phyloP scores from a whole-genome alignment of 2,888 invertebrate genomes.

The Baccha elongata region DNA sequence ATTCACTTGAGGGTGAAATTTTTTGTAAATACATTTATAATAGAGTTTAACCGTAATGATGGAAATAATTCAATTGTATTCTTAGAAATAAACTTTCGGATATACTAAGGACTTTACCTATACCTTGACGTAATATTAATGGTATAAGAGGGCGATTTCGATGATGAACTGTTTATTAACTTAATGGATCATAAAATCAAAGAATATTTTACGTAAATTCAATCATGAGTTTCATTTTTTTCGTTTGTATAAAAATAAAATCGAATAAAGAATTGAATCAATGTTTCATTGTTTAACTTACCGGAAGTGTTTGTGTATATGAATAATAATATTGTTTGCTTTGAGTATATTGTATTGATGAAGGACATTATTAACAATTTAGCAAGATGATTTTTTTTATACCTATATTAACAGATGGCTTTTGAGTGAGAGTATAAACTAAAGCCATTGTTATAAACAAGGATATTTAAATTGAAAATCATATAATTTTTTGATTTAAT shows the following conservation, averaged over 20 bases:
- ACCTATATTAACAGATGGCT: constrained; percentile 16
- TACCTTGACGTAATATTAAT: not conserved
- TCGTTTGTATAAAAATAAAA: constrained; percentile 18
- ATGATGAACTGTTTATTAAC: constrained; percentile 54
- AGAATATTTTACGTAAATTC: constrained; percentile 58
- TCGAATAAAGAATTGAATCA: constrained; percentile 19
- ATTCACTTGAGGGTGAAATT: constrained; percentile 55
- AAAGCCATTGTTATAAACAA: no score
- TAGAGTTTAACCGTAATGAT: constrained; percentile 67
- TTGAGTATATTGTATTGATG: not conserved
- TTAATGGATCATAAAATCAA: constrained; percentile 70
- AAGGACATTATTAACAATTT: not conserved
- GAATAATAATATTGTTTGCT: not conserved
- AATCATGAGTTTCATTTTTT: constrained; percentile 41
- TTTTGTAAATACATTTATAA: constrained; percentile 67
- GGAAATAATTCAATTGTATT: constrained; percentile 72
- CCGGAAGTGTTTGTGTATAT: constrained; percentile 10
- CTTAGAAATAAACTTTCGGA: constrained; percentile 20
- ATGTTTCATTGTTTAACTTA: not conserved
- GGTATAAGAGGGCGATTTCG: constrained; percentile 15
- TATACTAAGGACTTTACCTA: not conserved
- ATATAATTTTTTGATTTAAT: no score
- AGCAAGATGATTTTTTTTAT: not conserved
- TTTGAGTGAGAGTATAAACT: no score
- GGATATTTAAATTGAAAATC: no score